Percentiles rank a stretch among this genome's conserved stretches.
Conservation (phyloP, 2,888 invertebrate species). For the Ennomos erosarius region DNA sequence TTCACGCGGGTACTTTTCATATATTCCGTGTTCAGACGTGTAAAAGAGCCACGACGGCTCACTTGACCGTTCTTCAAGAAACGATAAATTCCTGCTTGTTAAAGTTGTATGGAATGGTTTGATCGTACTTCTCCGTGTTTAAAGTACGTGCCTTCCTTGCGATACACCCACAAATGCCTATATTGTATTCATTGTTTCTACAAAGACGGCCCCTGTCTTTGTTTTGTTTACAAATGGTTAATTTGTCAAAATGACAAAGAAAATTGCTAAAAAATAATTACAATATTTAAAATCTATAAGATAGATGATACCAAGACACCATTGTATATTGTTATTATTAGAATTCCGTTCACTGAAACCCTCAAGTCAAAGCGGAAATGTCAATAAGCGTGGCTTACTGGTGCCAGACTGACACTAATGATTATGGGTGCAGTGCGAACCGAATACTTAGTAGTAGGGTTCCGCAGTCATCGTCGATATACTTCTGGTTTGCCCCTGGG, state of each 20-base stretch:
- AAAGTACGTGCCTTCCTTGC: background rate
- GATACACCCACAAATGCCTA: background rate
- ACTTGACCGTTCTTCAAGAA: slow-evolving; percentile 29
- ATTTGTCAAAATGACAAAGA: too few species aligned
- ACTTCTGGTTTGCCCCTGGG: background rate
- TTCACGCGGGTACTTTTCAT: slow-evolving; percentile 31
- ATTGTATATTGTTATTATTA: slow-evolving; percentile 13
- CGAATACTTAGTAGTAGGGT: slow-evolving; percentile 10
- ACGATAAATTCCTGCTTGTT: slow-evolving; percentile 31
- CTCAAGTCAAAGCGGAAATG: slow-evolving; percentile 23
- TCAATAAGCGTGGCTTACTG: slow-evolving; percentile 25
- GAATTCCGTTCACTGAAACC: slow-evolving; percentile 20
- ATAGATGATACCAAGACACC: too few species aligned
- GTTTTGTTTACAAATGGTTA: too few species aligned
- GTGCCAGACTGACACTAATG: slow-evolving; percentile 14
- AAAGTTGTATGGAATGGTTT: slow-evolving; percentile 26
- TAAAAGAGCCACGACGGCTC: slow-evolving; percentile 25
- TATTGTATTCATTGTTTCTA: slow-evolving; percentile 1
- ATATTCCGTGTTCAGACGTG: slow-evolving; percentile 31
- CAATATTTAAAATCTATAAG: too few species aligned
- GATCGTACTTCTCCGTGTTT: slow-evolving; percentile 7
- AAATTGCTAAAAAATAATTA: too few species aligned
- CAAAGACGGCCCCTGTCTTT: too few species aligned
- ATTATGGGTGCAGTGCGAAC: slow-evolving; percentile 18
- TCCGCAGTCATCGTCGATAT: slow-evolving; percentile 6